Evolutionary conservation across 2,113 vertebrate genomes (phyloP).

Genomic region (Glareola pratincola): DNA sequence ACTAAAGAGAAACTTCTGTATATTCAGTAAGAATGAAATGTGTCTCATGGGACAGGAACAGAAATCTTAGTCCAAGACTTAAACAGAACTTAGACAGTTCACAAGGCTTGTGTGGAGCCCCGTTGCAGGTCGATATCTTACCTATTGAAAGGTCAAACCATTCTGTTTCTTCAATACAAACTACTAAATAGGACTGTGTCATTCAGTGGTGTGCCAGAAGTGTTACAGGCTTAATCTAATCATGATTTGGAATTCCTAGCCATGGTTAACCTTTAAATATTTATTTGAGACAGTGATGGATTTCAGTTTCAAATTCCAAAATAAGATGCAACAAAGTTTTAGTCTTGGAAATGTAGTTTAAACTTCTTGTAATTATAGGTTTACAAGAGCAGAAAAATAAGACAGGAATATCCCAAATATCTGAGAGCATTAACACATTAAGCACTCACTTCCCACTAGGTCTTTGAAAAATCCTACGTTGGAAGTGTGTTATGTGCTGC

Average conservation of each 20-base stretch:
- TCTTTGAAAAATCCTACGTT: background rate
- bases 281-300: background rate
- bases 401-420: background rate
- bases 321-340: background rate
- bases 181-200: background rate
- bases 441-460: background rate
- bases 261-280: constrained; percentile 39
- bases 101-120: background rate
- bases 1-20: background rate
- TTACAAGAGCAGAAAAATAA: background rate
- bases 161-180: background rate
- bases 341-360: background rate
- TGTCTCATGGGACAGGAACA: background rate
- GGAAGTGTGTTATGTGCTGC: background rate
- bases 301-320: constrained; percentile 7
- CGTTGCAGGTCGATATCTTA: background rate
- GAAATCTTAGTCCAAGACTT: background rate
- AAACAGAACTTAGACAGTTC: background rate
- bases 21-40: background rate
- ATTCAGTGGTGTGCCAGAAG: background rate
- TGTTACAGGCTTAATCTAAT: constrained; percentile 19
- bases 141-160: constrained; percentile 4
- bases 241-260: constrained; percentile 3
- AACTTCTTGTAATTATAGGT: background rate
- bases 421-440: background rate